Base-by-base conservation (phyloP, 1,140 invertebrate genomes). In the Drosophila micromelanica region DNA sequence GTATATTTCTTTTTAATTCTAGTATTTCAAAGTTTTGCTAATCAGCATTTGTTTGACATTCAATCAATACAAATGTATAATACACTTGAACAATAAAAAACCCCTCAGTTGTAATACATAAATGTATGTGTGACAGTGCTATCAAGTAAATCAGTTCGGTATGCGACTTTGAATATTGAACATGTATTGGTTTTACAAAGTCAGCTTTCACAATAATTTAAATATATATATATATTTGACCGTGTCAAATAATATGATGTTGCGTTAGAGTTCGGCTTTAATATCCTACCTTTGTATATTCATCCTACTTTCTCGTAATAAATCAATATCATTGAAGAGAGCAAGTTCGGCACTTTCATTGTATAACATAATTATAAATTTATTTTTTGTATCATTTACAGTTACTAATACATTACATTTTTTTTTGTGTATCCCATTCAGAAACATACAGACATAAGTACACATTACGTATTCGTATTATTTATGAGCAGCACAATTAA, bases 11-110 rank as follows among this genome's bases (percentile, higher is more conserved):
- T 64, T 57, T n/a, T n/a, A n/a, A n/a, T n/a, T 48, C 20, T 27
- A 68, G 37, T 40, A 27, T 57, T 64, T 23, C 17, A n/a, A 48
- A 35, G 40, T 32, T 71, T 49, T 51, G 15, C 52, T 71, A 12
- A 49, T 20, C 32, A 63, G 23, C 68, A 64, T 64, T 71, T 56
- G 68, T 64, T 71, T 64, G 68, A 42, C 35, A 56, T 64, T 55
- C 27, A 40, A 49, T 49, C 20, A 32, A 56, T 35, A 42, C 61
- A 65, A 64, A 71, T 57, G 61, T 71, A 57, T 65, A 64, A 65
- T 71, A 71, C 63, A 67, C 68, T 65, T 27, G 20, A 23, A 3
- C 7, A 61, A 35, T 37, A 46, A 52, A 46, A 52, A 35, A 30
- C 3, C 56, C 56, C 23, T 61, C 17, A 49, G 30, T 60, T 35